These are phyloP conservation scores for Sciurus niger DNA, from an alignment of 2,113 vertebrate species.

Conservation along the genomic window DNA sequence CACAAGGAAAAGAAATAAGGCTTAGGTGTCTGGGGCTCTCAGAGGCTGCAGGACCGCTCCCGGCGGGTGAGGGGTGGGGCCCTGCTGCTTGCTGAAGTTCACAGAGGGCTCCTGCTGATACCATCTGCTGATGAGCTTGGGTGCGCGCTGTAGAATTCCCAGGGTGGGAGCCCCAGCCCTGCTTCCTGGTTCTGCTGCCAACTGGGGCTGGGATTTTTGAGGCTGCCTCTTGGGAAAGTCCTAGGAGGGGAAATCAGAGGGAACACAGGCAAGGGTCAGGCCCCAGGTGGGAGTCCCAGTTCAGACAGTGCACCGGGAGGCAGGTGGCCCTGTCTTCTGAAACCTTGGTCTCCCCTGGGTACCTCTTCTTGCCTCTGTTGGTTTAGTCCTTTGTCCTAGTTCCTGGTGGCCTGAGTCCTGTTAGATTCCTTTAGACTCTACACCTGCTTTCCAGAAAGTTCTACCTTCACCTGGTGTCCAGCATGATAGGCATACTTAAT, in stretches of 20 bases:
- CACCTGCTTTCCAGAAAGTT: conserved; percentile 57
- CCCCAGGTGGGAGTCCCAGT: not conserved
- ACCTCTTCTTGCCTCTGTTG: not conserved
- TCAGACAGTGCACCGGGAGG: not conserved
- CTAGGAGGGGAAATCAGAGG: not conserved
- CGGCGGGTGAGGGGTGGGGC: accelerated
- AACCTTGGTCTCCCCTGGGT: not conserved
- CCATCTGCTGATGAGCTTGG: not conserved
- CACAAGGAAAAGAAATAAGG: not conserved
- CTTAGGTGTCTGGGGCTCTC: not conserved
- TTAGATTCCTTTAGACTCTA: not conserved
- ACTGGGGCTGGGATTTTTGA: not conserved
- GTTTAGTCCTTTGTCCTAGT: not conserved
- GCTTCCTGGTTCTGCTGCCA: not conserved
- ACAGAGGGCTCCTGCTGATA: not conserved
- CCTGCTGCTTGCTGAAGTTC: accelerated
- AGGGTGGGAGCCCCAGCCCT: not conserved
- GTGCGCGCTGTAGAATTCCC: accelerated
- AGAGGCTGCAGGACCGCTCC: not conserved
- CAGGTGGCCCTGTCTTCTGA: not conserved
- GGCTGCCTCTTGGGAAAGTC: not conserved
- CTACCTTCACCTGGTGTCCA: not conserved
- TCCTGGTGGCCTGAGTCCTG: not conserved
- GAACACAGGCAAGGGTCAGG: not conserved
- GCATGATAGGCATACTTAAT: not conserved